phyloP scores from a whole-genome alignment of 2,113 vertebrate species.

The Chamaetylas fuelleborni region DNA sequence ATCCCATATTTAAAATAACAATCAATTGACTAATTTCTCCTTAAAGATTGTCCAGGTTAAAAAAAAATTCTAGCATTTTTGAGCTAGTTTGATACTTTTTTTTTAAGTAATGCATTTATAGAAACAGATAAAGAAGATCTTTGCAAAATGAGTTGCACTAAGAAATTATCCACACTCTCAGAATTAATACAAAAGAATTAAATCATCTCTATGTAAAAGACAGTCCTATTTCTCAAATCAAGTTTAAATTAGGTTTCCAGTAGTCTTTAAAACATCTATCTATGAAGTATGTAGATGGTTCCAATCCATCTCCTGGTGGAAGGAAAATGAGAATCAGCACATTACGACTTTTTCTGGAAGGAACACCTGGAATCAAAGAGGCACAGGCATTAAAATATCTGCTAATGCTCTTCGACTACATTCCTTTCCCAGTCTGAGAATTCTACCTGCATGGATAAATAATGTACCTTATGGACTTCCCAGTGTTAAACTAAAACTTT shows the following conservation, averaged over 20 bases:
- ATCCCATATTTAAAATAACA: background rate
- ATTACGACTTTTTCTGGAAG: background rate
- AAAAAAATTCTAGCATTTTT: background rate
- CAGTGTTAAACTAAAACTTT: background rate
- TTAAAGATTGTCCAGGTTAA: background rate
- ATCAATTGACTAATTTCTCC: background rate
- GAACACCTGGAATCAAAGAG: background rate
- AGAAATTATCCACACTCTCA: background rate
- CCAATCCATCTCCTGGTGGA: background rate
- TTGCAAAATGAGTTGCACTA: background rate
- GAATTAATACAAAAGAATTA: background rate
- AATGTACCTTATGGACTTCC: background rate
- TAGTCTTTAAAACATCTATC: background rate
- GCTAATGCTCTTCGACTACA: background rate
- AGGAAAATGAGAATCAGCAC: background rate
- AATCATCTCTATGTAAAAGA: background rate
- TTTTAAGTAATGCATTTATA: background rate
- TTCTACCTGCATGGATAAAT: background rate
- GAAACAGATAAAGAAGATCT: background rate
- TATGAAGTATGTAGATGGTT: background rate
- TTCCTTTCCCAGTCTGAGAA: background rate
- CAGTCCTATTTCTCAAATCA: background rate
- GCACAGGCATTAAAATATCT: background rate
- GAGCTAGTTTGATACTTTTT: background rate
- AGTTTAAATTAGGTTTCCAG: background rate